A percentile compares a stretch with the other conserved stretches of the same genome.
These are phyloP conservation scores for Keiferia lycopersicella DNA, from an alignment of 2,888 invertebrate species.

Conservation along the genomic window DNA sequence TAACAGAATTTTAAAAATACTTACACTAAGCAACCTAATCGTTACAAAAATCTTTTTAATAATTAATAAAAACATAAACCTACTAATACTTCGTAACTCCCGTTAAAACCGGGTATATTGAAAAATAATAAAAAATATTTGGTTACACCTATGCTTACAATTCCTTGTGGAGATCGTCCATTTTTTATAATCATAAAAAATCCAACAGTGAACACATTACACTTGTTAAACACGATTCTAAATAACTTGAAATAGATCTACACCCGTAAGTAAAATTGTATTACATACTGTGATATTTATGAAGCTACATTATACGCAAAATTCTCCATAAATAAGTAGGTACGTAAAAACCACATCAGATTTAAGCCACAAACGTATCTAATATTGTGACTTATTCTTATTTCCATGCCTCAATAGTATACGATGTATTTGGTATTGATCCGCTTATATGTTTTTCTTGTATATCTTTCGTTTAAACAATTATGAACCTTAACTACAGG, in stretches of 20 bases:
- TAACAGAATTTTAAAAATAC: conserved; percentile 59
- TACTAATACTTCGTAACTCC: conserved; percentile 76
- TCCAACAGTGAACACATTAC: conserved; percentile 75
- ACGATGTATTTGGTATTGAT: conserved; percentile 3
- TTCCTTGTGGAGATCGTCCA: conserved; percentile 63
- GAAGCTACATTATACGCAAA: conserved; percentile 44
- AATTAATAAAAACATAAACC: conserved; percentile 55
- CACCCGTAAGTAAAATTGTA: conserved; percentile 74
- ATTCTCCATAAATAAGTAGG: conserved; percentile 35
- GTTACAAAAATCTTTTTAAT: conserved; percentile 41
- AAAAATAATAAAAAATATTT: conserved; percentile 61
- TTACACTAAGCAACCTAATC: conserved; percentile 44
- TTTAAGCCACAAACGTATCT: neutral
- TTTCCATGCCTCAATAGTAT: conserved; percentile 2
- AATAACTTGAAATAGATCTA: conserved; percentile 71
- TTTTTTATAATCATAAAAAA: conserved; percentile 54
- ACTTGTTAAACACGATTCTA: conserved; percentile 64
- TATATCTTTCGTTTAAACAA: neutral
- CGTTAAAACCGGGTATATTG: conserved; percentile 73
- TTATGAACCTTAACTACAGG: neutral
- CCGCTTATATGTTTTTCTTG: neutral
- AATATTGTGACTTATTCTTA: neutral
- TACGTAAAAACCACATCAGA: conserved; percentile 1
- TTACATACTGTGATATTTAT: conserved; percentile 60
- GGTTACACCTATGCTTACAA: conserved; percentile 64